phyloP scores from a whole-genome alignment of 1,140 invertebrate species.

The Drosophila tsacasi region DNA sequence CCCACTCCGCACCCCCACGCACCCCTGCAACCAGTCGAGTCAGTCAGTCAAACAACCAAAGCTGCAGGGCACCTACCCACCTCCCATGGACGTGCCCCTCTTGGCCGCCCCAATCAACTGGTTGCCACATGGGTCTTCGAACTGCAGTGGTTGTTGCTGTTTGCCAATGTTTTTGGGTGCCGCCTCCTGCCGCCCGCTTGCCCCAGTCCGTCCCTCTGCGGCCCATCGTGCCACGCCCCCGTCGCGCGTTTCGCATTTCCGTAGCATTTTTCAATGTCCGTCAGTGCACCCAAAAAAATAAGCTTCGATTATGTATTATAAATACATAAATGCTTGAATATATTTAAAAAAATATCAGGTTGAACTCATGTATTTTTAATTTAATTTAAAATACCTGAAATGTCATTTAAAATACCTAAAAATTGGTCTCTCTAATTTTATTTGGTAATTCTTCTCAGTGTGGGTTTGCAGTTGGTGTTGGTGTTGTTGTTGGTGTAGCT shows the following conservation, averaged over 20 bases:
- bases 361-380: not conserved
- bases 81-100: constrained; percentile 18
- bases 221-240: constrained; percentile 42
- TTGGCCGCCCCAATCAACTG: constrained; percentile 72
- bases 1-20: not conserved
- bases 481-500: constrained; percentile 8
- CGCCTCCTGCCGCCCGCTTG: constrained; percentile 20
- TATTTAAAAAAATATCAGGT: not conserved
- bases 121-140: constrained; percentile 61
- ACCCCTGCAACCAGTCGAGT: constrained; percentile 31
- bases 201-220: not conserved
- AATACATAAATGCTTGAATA: not conserved
- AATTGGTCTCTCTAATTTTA: not conserved
- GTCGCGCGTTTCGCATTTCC: constrained; percentile 59
- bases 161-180: constrained; percentile 43
- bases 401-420: not conserved
- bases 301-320: not conserved
- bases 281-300: constrained; percentile 1
- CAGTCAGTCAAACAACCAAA: constrained; percentile 62
- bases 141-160: constrained; percentile 38
- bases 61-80: constrained; percentile 56
- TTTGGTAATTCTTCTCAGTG: not conserved
- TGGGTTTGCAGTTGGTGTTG: constrained; percentile 1
- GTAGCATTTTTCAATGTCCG: constrained; percentile 71
- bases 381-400: too few relatives aligned